These are phyloP conservation scores for Glaucomys volans DNA, from an alignment of 2,113 vertebrate genomes.

Conservation along the genomic window DNA sequence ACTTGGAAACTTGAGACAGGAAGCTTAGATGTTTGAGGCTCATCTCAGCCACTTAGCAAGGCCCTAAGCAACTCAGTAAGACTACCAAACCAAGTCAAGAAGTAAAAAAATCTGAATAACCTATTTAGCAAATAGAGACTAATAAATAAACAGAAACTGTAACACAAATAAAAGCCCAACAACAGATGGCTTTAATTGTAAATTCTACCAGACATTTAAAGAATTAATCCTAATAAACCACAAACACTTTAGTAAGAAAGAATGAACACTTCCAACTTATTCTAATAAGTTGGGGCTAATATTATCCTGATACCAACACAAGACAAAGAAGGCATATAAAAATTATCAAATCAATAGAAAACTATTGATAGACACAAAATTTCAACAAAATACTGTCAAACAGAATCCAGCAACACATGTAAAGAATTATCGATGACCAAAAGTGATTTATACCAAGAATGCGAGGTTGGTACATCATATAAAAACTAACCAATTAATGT, in stretches of 20 bases:
- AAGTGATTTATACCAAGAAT: not conserved
- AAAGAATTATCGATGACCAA: not conserved
- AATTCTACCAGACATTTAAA: conserved; percentile 22
- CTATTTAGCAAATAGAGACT: not conserved
- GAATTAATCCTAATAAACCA: conserved; percentile 16
- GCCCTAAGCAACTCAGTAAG: too few relatives aligned
- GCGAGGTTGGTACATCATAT: not conserved
- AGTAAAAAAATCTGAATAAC: conserved; percentile 44
- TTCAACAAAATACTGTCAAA: not conserved
- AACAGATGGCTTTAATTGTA: not conserved
- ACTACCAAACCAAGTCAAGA: conserved; percentile 12
- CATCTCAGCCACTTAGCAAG: too few relatives aligned
- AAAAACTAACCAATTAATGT: not conserved
- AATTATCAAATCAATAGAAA: conserved; percentile 17
- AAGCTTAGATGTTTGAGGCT: too few relatives aligned
- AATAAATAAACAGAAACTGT: conserved; percentile 26
- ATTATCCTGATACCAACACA: conserved; percentile 4
- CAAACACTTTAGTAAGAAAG: not conserved
- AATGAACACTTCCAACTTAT: conserved; percentile 3
- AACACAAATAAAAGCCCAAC: not conserved
- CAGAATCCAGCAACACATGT: not conserved
- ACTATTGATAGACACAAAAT: not conserved
- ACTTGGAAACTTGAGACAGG: too few relatives aligned
- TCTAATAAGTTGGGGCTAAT: not conserved
- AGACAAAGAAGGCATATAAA: conserved; percentile 17